A percentile compares a stretch with the other conserved stretches of the same genome.
Evolutionary conservation across 2,888 invertebrate genomes (phyloP).

Genomic region (Clanis bilineata): DNA sequence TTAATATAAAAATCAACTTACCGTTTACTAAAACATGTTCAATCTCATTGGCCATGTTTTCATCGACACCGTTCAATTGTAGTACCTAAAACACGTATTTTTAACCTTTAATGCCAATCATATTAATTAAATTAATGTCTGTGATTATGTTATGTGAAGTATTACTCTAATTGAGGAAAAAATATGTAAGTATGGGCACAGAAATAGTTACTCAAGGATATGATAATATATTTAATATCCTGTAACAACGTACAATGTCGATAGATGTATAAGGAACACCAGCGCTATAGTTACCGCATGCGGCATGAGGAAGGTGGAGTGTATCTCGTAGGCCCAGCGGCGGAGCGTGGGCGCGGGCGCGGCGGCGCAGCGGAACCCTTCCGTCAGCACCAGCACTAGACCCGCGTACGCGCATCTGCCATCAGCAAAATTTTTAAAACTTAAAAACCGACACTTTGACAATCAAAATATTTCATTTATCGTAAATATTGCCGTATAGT

Average conservation of each 20-base stretch:
- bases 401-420: conserved; percentile 70
- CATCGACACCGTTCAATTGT: conserved; percentile 90
- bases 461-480: too few relatives aligned
- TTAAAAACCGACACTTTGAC: neutral
- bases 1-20: conserved; percentile 39
- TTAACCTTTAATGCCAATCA: too few relatives aligned
- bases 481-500: too few relatives aligned
- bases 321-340: conserved; percentile 99
- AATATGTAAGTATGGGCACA: too few relatives aligned
- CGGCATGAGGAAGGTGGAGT: conserved; percentile 96
- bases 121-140: too few relatives aligned
- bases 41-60: conserved; percentile 93
- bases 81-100: conserved; percentile 83
- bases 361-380: conserved; percentile 88
- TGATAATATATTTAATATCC: too few relatives aligned
- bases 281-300: conserved; percentile 84
- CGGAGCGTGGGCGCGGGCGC: conserved; percentile 92
- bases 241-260: too few relatives aligned
- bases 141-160: too few relatives aligned
- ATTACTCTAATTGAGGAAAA: too few relatives aligned
- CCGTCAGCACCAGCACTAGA: conserved; percentile 94
- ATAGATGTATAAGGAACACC: neutral
- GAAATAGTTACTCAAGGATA: too few relatives aligned
- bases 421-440: too few relatives aligned
- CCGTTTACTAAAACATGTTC: conserved; percentile 90